These are phyloP conservation scores for Battus philenor DNA, from an alignment of 1,140 invertebrate genomes.

Conservation along the genomic window DNA sequence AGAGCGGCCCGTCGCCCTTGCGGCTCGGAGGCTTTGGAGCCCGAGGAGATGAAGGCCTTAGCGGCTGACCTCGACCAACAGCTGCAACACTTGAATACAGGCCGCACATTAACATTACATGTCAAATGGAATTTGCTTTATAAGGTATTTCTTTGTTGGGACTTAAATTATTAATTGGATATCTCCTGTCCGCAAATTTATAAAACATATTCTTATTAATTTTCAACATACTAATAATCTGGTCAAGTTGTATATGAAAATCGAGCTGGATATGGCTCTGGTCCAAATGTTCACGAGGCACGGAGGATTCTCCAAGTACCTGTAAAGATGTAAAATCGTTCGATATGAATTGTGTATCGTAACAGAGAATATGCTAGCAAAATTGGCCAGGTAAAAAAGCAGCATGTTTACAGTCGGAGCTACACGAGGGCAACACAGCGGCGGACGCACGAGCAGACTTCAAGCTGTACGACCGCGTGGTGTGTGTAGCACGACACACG, in stretches of 20 bases:
- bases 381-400: background rate
- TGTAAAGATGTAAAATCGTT: too few relatives aligned
- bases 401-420: slow-evolving; percentile 63
- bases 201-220: too few relatives aligned
- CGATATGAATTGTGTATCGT: too few relatives aligned
- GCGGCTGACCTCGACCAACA: slow-evolving; percentile 77
- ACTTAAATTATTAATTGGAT: too few relatives aligned
- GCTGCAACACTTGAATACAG: slow-evolving; percentile 46
- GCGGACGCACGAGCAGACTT: slow-evolving; percentile 82
- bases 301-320: too few relatives aligned
- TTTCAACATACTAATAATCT: too few relatives aligned
- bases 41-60: slow-evolving; percentile 80
- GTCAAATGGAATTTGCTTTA: slow-evolving; percentile 88
- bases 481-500: slow-evolving; percentile 84
- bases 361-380: too few relatives aligned
- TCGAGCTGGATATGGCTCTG: too few relatives aligned
- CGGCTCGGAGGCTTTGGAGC: slow-evolving; percentile 82
- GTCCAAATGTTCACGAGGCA: too few relatives aligned
- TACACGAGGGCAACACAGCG: slow-evolving; percentile 71
- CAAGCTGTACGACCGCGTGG: slow-evolving; percentile 88
- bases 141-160: too few relatives aligned
- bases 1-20: slow-evolving; percentile 79
- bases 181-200: too few relatives aligned
- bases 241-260: too few relatives aligned
- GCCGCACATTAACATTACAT: slow-evolving; percentile 81